A percentile compares a stretch with the other conserved stretches of the same genome.
Evolutionary conservation across 2,888 invertebrate species (phyloP).

Genomic region (Epirrhoe tristata): DNA sequence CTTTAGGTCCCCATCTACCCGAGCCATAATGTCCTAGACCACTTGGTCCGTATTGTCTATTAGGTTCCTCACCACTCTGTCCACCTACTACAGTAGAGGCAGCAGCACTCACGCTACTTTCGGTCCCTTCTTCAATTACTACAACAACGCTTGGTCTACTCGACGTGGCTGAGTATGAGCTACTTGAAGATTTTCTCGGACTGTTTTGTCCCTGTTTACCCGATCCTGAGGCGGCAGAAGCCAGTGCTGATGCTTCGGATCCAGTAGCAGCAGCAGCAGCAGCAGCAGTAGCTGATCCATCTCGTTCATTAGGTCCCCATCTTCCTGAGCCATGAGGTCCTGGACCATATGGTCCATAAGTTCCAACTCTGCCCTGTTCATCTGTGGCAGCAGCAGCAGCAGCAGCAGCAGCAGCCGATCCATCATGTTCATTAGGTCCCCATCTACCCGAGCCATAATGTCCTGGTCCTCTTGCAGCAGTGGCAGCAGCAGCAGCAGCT

Average conservation of each 20-base stretch:
- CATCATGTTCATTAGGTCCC: not conserved
- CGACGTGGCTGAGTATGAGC: too few relatives aligned
- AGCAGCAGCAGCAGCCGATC: too few relatives aligned
- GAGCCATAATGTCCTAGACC: too few relatives aligned
- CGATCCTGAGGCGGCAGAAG: too few relatives aligned
- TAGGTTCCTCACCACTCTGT: not conserved
- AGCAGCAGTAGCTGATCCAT: not conserved
- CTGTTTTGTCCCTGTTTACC: too few relatives aligned
- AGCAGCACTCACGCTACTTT: not conserved
- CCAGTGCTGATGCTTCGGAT: too few relatives aligned
- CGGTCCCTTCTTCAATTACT: not conserved
- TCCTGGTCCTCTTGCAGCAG: constrained; percentile 14
- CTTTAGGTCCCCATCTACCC: not conserved
- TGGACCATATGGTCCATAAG: not conserved
- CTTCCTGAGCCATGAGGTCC: not conserved
- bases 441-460: too few relatives aligned
- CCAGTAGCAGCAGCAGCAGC: not conserved
- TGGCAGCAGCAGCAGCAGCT: constrained; percentile 29
- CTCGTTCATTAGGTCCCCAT: not conserved
- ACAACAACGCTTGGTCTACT: not conserved
- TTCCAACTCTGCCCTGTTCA: not conserved
- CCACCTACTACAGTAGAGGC: not conserved
- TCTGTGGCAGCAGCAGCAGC: too few relatives aligned
- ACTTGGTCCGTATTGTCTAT: not conserved
- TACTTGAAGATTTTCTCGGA: too few relatives aligned